Conservation (phyloP, 2,888 invertebrate species). For the Agonum fuliginosum region DNA sequence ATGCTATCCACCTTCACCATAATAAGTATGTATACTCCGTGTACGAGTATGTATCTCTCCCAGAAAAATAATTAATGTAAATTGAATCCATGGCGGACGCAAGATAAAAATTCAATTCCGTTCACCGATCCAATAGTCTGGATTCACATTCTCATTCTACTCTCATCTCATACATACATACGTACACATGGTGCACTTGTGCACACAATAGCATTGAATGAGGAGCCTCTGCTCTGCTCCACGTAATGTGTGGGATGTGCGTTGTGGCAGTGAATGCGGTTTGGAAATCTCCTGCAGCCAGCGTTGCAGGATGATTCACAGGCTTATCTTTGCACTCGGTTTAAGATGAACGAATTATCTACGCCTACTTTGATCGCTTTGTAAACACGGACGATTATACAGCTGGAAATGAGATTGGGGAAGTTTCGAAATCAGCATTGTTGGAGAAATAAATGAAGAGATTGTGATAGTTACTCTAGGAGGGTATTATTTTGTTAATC, state of each 20-base stretch:
- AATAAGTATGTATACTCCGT: not conserved
- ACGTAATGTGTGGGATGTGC: not conserved
- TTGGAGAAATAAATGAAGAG: not conserved
- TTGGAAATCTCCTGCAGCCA: not conserved
- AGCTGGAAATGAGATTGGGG: not conserved
- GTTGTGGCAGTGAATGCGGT: no score
- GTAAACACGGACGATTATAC: not conserved
- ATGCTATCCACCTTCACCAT: no score
- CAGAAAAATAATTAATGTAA: slow-evolving; percentile 52
- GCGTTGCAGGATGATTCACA: not conserved
- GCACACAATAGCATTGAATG: slow-evolving; percentile 19
- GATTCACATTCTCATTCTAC: not conserved
- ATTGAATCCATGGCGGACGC: slow-evolving; percentile 35
- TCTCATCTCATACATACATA: not conserved
- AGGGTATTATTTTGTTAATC: no score
- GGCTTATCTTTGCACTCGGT: slow-evolving; percentile 42
- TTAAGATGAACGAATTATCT: slow-evolving; percentile 37
- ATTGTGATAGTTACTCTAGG: no score
- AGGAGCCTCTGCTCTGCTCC: not conserved
- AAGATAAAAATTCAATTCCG: slow-evolving; percentile 54
- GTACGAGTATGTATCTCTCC: not conserved
- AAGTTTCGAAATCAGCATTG: no score
- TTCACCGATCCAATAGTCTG: not conserved
- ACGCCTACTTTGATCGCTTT: slow-evolving; percentile 15
- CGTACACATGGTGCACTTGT: slow-evolving; percentile 1